A percentile compares a stretch with the other conserved stretches of the same genome.
These are phyloP conservation scores for Chymomyza fuscimana DNA, from an alignment of 2,888 invertebrate species.

Conservation along the genomic window DNA sequence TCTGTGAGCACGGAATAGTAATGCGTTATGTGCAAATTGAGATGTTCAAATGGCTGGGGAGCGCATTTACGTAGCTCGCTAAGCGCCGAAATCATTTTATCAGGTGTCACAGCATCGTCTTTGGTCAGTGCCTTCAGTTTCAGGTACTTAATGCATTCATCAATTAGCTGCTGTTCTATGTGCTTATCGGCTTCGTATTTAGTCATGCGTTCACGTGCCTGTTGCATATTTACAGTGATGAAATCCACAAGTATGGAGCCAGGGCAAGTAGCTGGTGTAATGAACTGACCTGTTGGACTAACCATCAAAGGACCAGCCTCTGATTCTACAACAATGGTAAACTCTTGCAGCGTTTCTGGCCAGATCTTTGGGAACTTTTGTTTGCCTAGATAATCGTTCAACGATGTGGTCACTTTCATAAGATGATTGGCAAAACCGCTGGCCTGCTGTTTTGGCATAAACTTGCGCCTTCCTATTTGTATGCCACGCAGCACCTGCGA, in stretches of 20 bases:
- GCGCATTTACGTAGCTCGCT: constrained; percentile 82
- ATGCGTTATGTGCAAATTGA: constrained; percentile 90
- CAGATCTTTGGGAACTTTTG: constrained; percentile 86
- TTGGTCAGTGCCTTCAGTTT: constrained; percentile 88
- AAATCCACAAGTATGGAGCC: constrained; percentile 91
- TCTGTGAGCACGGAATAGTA: constrained; percentile 95
- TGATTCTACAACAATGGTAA: constrained; percentile 84
- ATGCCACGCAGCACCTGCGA: constrained; percentile 92
- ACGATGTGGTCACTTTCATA: constrained; percentile 89
- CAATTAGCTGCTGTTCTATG: constrained; percentile 87
- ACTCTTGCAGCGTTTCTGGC: constrained; percentile 86
- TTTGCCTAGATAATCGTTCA: constrained; percentile 87
- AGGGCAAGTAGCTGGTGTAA: constrained; percentile 94
- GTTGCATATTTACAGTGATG: constrained; percentile 87
- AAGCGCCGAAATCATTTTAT: constrained; percentile 92
- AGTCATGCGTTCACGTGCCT: constrained; percentile 82
- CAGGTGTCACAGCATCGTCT: constrained; percentile 94
- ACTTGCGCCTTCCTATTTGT: constrained; percentile 91
- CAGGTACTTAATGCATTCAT: constrained; percentile 85
- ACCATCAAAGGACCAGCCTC: constrained; percentile 96
- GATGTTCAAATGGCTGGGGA: constrained; percentile 82
- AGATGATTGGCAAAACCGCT: constrained; percentile 91
- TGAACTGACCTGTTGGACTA: constrained; percentile 95
- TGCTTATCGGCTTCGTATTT: constrained; percentile 88
- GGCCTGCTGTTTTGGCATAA: constrained; percentile 94